Conservation (phyloP, 2,113 vertebrate species). For the Pavo muticus region DNA sequence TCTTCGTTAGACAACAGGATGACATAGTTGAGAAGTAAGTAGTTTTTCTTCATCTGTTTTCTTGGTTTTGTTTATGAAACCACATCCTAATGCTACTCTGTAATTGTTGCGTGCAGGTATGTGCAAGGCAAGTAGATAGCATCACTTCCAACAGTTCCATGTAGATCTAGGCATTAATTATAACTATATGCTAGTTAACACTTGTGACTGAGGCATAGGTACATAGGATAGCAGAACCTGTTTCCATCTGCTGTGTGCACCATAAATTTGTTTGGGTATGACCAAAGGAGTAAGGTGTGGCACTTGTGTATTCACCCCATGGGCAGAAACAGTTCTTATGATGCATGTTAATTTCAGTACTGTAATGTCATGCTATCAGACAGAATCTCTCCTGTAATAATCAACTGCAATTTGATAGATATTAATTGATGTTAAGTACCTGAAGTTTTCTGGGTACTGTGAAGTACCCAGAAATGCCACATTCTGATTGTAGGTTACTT, state of each 20-base stretch:
- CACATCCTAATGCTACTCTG: neutral
- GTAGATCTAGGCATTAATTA: neutral
- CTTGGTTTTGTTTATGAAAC: neutral
- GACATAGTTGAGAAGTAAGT: slow-evolving; percentile 83
- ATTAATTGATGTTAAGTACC: too few relatives aligned
- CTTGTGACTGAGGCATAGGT: neutral
- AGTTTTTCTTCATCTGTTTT: neutral
- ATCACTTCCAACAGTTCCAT: neutral
- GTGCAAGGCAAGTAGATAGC: neutral
- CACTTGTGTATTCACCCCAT: too few relatives aligned
- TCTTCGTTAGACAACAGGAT: slow-evolving; percentile 92
- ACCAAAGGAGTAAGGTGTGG: neutral
- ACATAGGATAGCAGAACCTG: neutral
- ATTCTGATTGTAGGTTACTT: neutral
- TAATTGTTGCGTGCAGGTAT: neutral
- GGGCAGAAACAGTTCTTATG: too few relatives aligned
- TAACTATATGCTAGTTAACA: neutral
- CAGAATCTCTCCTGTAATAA: neutral
- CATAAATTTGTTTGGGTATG: neutral
- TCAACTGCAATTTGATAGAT: neutral
- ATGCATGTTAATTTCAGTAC: neutral
- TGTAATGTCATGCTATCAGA: rapidly evolving
- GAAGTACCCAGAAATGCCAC: neutral
- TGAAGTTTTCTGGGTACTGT: neutral
- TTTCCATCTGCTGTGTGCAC: neutral